Evolutionary conservation across 2,888 invertebrate species (phyloP).

Genomic region (Sepioteuthis lessoniana): DNA sequence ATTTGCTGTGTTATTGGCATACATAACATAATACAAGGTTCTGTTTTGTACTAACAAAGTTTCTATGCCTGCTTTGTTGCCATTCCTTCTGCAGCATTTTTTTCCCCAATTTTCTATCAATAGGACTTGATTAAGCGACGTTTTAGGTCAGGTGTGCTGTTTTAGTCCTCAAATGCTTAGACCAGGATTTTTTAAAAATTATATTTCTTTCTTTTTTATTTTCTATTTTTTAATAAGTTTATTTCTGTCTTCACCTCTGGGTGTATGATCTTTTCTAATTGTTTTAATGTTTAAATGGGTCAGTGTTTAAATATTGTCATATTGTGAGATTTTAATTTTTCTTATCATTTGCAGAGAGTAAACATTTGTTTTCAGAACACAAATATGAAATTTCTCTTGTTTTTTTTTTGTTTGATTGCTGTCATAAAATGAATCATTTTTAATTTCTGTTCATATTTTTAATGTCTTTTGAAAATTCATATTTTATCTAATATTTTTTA

Average conservation of each 20-base stretch:
- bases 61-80: not conserved
- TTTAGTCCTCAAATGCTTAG: not conserved
- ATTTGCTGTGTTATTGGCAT: constrained; percentile 11
- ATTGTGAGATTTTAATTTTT: not conserved
- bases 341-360: not conserved
- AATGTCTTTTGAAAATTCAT: not conserved
- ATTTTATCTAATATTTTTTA: not conserved
- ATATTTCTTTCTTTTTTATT: not conserved
- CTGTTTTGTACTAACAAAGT: not conserved
- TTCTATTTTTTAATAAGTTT: not conserved
- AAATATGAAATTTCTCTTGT: not conserved
- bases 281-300: not conserved
- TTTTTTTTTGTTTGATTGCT: no score
- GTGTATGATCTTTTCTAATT: not conserved
- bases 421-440: not conserved
- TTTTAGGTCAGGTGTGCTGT: not conserved
- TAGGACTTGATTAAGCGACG: constrained; percentile 11
- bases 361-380: not conserved
- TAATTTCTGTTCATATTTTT: not conserved
- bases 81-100: not conserved
- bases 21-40: not conserved
- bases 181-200: not conserved
- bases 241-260: not conserved
- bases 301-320: not conserved
- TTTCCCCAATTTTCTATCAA: not conserved